phyloP scores from a whole-genome alignment of 2,888 invertebrate genomes.

The Meloe dianella region DNA sequence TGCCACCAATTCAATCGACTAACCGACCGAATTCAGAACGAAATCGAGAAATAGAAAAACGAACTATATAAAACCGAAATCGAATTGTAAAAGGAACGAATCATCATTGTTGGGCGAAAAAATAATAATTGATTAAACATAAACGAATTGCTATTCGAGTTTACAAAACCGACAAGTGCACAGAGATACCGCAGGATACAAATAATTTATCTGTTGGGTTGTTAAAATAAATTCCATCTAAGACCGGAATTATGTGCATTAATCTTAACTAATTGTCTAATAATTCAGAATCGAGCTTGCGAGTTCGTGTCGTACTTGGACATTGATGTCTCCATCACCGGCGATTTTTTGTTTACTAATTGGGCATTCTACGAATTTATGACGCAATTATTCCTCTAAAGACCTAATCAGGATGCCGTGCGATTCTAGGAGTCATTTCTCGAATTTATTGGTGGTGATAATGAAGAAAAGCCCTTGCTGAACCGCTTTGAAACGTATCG shows the following conservation, averaged over 20 bases:
- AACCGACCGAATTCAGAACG: background rate
- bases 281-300: slow-evolving; percentile 51
- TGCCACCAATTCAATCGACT: background rate
- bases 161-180: slow-evolving; percentile 14
- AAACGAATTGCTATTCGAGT: slow-evolving; percentile 27
- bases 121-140: slow-evolving; percentile 22
- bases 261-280: slow-evolving; percentile 55
- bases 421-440: no score
- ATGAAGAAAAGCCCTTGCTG: no score
- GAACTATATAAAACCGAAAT: background rate
- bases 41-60: background rate
- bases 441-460: background rate
- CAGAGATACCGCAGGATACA: slow-evolving; percentile 34
- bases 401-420: no score
- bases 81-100: background rate
- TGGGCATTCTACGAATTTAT: slow-evolving; percentile 30
- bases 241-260: slow-evolving; percentile 54
- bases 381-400: slow-evolving; percentile 39
- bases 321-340: slow-evolving; percentile 53
- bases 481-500: no score
- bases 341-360: slow-evolving; percentile 38
- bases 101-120: background rate
- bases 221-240: slow-evolving; percentile 48
- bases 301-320: slow-evolving; percentile 51
- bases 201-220: slow-evolving; percentile 39